phyloP scores from a whole-genome alignment of 2,113 vertebrate species.

The Perognathus longimembris region DNA sequence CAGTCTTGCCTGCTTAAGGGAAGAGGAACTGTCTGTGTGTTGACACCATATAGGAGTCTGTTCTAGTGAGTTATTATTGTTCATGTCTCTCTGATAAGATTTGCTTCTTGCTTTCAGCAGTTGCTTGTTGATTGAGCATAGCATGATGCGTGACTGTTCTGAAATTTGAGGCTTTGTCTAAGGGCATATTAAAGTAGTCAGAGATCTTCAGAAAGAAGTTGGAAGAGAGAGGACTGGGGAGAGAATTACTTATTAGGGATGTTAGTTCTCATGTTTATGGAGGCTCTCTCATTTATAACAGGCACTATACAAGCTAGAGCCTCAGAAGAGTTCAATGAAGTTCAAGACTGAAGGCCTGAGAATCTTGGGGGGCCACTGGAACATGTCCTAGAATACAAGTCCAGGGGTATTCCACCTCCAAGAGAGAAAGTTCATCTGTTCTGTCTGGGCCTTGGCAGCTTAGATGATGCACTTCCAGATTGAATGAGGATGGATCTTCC shows the following conservation, averaged over 20 bases:
- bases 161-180: neutral
- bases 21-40: constrained; percentile 10
- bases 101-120: neutral
- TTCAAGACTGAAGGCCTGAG: neutral
- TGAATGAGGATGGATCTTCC: neutral
- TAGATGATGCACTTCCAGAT: neutral
- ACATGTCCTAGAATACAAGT: neutral
- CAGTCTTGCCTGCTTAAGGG: neutral
- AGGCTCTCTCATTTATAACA: neutral
- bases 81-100: neutral
- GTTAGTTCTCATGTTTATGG: neutral
- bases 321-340: neutral
- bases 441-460: neutral
- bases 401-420: neutral
- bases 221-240: neutral
- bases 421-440: neutral
- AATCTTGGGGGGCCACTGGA: neutral
- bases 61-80: neutral
- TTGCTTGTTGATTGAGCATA: neutral
- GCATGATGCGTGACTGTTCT: neutral
- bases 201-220: neutral
- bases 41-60: neutral
- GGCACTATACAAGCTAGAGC: neutral
- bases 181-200: constrained; percentile 10
- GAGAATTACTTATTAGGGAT: neutral